These are phyloP conservation scores for Caradrina clavipalpis DNA, from an alignment of 2,888 invertebrate genomes.

Conservation along the genomic window DNA sequence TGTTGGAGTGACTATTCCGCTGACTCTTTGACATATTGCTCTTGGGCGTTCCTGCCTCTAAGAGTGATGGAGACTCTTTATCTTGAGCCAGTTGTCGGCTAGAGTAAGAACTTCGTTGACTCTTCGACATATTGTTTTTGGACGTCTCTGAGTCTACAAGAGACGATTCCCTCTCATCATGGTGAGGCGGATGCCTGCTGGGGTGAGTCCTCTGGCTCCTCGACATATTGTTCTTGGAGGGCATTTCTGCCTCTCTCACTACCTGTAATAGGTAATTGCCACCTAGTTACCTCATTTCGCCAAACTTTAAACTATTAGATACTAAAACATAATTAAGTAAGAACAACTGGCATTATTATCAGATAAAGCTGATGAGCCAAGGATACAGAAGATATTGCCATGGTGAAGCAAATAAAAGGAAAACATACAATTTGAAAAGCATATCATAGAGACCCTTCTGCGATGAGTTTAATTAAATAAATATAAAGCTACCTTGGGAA, in stretches of 20 bases:
- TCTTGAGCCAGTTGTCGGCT: slow-evolving; percentile 49
- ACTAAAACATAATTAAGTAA: no score
- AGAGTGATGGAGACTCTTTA: slow-evolving; percentile 10
- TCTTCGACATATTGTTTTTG: slow-evolving; percentile 49
- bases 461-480: no score
- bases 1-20: slow-evolving; percentile 43
- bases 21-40: slow-evolving; percentile 34
- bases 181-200: slow-evolving; percentile 45
- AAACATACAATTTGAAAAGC: no score
- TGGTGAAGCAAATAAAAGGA: no score
- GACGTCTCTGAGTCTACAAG: slow-evolving; percentile 36
- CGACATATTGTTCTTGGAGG: slow-evolving; percentile 46
- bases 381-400: no score
- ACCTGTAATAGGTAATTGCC: slow-evolving; percentile 44
- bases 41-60: slow-evolving; percentile 61
- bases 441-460: no score
- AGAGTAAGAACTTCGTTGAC: slow-evolving; percentile 32
- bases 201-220: slow-evolving; percentile 41
- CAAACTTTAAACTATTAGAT: no score
- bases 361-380: no score
- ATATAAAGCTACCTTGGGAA: slow-evolving; percentile 72
- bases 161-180: slow-evolving; percentile 47
- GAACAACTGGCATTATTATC: no score
- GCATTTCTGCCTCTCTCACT: slow-evolving; percentile 67
- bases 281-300: neutral